Evolutionary conservation across 1,140 invertebrate genomes (phyloP).

Genomic region (Procambarus clarkii): DNA sequence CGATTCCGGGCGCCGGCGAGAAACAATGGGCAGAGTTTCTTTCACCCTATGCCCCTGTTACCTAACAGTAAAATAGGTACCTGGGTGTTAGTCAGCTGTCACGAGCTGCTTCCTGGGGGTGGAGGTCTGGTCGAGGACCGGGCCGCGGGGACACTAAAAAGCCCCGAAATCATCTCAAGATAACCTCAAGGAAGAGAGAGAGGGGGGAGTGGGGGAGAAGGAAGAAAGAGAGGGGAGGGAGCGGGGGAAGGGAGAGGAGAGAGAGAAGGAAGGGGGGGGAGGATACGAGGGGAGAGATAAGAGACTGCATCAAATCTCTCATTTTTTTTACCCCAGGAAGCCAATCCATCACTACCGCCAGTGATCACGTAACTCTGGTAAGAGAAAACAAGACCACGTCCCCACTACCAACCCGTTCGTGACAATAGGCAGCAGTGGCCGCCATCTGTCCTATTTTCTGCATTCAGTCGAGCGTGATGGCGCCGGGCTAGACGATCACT

Average conservation of each 20-base stretch:
- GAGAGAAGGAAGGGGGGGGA: too few species aligned
- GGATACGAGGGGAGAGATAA: too few species aligned
- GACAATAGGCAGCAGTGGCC: background rate
- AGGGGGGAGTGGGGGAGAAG: background rate
- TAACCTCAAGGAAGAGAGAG: background rate
- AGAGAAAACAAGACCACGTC: background rate
- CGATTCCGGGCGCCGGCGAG: too few species aligned
- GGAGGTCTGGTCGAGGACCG: too few species aligned
- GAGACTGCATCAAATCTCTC: background rate
- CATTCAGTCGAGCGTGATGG: background rate
- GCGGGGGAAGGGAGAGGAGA: background rate
- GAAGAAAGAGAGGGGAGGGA: background rate
- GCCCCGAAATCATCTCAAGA: too few species aligned
- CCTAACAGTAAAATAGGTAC: too few species aligned
- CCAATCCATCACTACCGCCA: background rate
- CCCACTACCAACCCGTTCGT: background rate
- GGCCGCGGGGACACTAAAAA: too few species aligned
- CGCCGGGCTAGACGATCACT: background rate
- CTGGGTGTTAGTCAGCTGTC: too few species aligned
- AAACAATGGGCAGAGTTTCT: too few species aligned
- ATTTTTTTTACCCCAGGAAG: background rate
- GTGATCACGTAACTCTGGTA: background rate
- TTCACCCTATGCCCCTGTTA: too few species aligned
- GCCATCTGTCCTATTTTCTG: conserved; percentile 30
- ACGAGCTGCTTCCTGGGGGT: too few species aligned